Conservation (phyloP, 2,888 invertebrate species). For the Masnerella sp. region DNA sequence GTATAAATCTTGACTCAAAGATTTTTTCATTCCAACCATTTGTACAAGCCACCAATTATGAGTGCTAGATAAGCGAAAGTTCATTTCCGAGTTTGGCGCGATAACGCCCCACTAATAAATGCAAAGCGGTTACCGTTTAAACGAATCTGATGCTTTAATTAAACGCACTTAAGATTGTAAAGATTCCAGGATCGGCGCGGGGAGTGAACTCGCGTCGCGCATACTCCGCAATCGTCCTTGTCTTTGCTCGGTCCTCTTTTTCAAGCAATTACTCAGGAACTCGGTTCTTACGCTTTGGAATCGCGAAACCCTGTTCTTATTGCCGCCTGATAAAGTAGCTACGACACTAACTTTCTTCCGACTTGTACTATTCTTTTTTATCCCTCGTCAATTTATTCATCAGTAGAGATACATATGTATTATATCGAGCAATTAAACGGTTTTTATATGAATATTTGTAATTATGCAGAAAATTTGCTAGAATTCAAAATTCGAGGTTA, state of each 20-base stretch:
- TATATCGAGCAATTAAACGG: conserved; percentile 5
- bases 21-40: no score
- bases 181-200: conserved; percentile 55
- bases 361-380: conserved; percentile 37
- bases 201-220: conserved; percentile 7
- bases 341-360: conserved; percentile 63
- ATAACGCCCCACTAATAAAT: neutral
- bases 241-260: conserved; percentile 43
- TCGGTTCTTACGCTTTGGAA: conserved; percentile 66
- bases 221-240: conserved; percentile 19
- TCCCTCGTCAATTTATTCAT: conserved; percentile 41
- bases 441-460: no score
- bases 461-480: no score
- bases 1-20: no score
- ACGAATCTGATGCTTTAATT: conserved; percentile 67
- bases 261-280: conserved; percentile 69
- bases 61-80: conserved; percentile 4
- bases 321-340: conserved; percentile 68
- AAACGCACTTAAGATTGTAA: conserved; percentile 66
- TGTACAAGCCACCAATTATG: no score
- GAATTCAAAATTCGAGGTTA: no score
- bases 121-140: conserved; percentile 63
- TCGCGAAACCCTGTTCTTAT: conserved; percentile 66
- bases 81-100: conserved; percentile 3
- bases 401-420: conserved; percentile 8